Evolutionary conservation across 2,797 vertebrate species (phyloP).

Genomic region (Hydrocynus forskahlii): DNA sequence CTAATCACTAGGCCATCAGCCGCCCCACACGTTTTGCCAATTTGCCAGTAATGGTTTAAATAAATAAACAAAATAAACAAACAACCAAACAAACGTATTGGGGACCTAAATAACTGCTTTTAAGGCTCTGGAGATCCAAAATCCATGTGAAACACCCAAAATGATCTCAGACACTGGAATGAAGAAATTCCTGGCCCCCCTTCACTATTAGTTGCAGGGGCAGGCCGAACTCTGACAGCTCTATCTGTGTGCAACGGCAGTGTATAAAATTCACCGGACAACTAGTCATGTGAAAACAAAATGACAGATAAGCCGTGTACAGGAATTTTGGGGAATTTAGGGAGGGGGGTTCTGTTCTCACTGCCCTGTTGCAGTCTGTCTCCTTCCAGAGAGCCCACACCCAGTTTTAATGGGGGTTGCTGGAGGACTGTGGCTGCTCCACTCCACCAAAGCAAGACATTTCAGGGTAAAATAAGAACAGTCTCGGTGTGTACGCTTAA

Average conservation of each 20-base stretch:
- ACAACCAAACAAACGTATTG: too few species aligned
- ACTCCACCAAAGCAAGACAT: neutral
- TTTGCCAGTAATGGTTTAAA: too few species aligned
- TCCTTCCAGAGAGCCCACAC: conserved; percentile 33
- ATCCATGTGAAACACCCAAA: too few species aligned
- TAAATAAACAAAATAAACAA: too few species aligned
- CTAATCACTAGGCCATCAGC: too few species aligned
- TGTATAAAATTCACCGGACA: neutral
- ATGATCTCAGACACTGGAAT: too few species aligned
- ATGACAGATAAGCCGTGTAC: neutral
- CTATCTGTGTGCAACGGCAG: neutral
- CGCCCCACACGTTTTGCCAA: too few species aligned
- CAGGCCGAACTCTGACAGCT: neutral
- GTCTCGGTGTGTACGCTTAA: too few species aligned
- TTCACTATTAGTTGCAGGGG: too few species aligned
- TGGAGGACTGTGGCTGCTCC: neutral
- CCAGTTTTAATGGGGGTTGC: neutral
- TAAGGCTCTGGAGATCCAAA: too few species aligned
- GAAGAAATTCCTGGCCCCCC: neutral
- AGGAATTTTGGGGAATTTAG: neutral
- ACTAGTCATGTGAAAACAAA: neutral
- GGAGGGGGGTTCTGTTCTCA: neutral
- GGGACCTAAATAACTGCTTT: too few species aligned
- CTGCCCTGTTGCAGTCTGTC: neutral
- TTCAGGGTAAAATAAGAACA: neutral